These are phyloP conservation scores for Ia io DNA, from an alignment of 2,113 vertebrate genomes.

Conservation along the genomic window DNA sequence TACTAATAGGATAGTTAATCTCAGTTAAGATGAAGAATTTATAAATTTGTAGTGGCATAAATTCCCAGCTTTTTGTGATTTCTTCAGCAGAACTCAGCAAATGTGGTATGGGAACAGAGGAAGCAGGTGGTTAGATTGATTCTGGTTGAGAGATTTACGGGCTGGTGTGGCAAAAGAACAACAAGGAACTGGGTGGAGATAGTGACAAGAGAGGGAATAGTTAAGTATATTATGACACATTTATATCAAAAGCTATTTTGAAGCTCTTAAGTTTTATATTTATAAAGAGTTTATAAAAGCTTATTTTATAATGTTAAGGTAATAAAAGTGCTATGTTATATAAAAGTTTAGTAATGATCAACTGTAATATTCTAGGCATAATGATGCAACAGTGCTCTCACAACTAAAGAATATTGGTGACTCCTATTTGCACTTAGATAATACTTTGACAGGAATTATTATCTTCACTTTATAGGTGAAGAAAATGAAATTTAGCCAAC, in stretches of 20 bases:
- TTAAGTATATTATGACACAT: slow-evolving; percentile 21
- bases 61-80: not conserved
- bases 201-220: not conserved
- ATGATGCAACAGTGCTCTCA: not conserved
- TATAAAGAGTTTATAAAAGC: not conserved
- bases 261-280: slow-evolving; percentile 3
- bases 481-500: slow-evolving; percentile 17
- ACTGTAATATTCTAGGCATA: not conserved
- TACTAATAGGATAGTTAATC: not conserved
- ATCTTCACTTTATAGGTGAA: not conserved
- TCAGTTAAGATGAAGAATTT: not conserved
- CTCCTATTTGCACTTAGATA: not conserved
- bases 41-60: not conserved
- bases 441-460: not conserved
- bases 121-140: slow-evolving; percentile 19
- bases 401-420: not conserved
- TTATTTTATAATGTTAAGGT: slow-evolving; percentile 7
- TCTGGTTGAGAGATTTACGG: not conserved
- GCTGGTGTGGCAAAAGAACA: not conserved
- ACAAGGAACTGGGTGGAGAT: not conserved
- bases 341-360: slow-evolving; percentile 8
- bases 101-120: not conserved
- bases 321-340: not conserved
- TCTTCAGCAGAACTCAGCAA: slow-evolving; percentile 15
- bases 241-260: slow-evolving; percentile 1